A percentile compares a stretch with the other conserved stretches of the same genome.
phyloP scores from a whole-genome alignment of 2,888 invertebrate genomes.

The Graphium colonna region DNA sequence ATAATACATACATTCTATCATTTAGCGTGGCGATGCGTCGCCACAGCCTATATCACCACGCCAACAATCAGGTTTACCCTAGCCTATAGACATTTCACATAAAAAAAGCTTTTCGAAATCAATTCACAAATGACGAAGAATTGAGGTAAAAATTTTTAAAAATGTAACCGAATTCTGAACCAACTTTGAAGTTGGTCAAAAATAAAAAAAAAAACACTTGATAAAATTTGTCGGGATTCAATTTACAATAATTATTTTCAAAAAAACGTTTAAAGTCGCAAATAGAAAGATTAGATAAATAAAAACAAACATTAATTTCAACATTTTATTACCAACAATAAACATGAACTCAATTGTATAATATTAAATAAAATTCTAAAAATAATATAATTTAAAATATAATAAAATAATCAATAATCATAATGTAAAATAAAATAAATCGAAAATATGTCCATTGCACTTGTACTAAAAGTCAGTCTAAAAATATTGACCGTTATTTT shows the following conservation, averaged over 20 bases:
- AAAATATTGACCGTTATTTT: conserved; percentile 8
- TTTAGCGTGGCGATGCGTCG: too few species aligned
- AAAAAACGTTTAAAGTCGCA: neutral
- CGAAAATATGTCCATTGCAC: conserved; percentile 8
- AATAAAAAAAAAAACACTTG: too few species aligned
- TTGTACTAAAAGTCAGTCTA: conserved; percentile 7
- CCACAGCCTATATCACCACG: too few species aligned
- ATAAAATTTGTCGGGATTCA: neutral
- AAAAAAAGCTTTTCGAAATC: too few species aligned
- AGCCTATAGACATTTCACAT: too few species aligned
- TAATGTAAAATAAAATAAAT: conserved; percentile 12
- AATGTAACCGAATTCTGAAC: too few species aligned
- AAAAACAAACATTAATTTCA: conserved; percentile 12
- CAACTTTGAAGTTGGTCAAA: neutral
- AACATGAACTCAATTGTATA: conserved; percentile 14
- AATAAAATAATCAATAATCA: conserved; percentile 7
- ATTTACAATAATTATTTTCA: neutral
- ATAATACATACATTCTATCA: too few species aligned
- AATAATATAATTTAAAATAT: conserved; percentile 9
- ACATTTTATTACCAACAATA: conserved; percentile 23
- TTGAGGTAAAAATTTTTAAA: too few species aligned
- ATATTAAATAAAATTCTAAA: conserved; percentile 7
- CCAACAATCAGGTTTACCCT: too few species aligned
- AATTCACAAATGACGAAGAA: too few species aligned
- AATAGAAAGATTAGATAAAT: neutral